phyloP scores from a whole-genome alignment of 1,140 invertebrate species.

The Rhagoletis zephyria region DNA sequence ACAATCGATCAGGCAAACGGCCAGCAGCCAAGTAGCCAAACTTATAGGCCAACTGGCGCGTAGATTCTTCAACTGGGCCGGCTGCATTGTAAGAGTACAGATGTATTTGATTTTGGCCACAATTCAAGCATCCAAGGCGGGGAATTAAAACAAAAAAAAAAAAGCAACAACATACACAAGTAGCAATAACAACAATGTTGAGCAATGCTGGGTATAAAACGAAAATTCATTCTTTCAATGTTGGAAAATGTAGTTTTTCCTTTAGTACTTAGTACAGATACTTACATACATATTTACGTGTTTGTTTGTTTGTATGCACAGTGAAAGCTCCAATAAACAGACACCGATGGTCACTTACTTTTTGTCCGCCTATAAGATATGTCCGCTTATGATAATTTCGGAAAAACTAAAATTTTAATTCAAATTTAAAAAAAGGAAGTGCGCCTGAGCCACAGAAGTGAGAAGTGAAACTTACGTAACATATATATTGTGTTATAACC shows the following conservation, averaged over 20 bases:
- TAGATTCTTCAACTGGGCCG: conserved; percentile 27
- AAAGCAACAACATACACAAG: neutral
- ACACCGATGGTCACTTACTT: no score
- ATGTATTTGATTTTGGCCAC: conserved; percentile 36
- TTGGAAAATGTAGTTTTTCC: conserved; percentile 35
- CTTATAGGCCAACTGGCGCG: conserved; percentile 38
- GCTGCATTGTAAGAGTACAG: neutral
- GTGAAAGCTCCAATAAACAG: no score
- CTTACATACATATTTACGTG: neutral
- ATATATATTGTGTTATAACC: no score
- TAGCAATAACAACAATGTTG: neutral
- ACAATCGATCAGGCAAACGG: conserved; percentile 41
- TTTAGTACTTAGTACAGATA: neutral
- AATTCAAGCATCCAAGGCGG: conserved; percentile 20
- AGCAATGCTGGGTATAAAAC: neutral
- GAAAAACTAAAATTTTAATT: no score
- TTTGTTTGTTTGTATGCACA: neutral
- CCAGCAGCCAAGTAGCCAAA: neutral
- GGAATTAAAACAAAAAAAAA: neutral
- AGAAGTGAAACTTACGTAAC: no score
- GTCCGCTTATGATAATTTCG: no score
- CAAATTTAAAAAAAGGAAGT: no score
- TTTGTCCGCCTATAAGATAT: no score
- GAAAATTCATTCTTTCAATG: neutral
- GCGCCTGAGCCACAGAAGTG: no score